These are phyloP conservation scores for Cyphomyrus discorhynchus DNA, from an alignment of 2,113 vertebrate species.

Conservation along the genomic window DNA sequence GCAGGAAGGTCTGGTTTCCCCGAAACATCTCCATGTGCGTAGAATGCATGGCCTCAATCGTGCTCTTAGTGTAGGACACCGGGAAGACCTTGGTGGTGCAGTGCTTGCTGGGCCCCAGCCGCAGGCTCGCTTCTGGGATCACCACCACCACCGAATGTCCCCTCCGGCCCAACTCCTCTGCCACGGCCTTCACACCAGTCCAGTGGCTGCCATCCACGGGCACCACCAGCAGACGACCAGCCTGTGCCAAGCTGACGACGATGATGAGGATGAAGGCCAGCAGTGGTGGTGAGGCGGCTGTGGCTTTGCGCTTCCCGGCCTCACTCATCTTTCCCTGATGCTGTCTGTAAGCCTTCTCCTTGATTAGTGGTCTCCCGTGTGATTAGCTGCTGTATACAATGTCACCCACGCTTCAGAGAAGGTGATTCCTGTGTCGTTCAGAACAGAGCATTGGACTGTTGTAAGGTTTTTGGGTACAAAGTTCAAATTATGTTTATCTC, in stretches of 20 bases:
- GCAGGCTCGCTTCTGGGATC: conserved; percentile 59
- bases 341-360: neutral
- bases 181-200: conserved; percentile 58
- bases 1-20: conserved; percentile 35
- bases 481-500: neutral
- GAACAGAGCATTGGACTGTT: neutral
- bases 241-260: too few relatives aligned
- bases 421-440: neutral
- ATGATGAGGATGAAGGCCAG: conserved; percentile 21
- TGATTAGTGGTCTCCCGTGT: neutral
- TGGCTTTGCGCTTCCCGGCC: neutral
- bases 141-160: conserved; percentile 64
- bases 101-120: conserved; percentile 58
- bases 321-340: neutral
- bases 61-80: conserved; percentile 48
- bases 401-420: neutral
- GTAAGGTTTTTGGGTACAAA: neutral
- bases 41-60: conserved; percentile 13
- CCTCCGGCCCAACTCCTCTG: conserved; percentile 58
- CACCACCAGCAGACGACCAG: conserved; percentile 68
- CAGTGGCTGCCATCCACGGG: conserved; percentile 82
- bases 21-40: neutral
- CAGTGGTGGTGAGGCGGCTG: neutral
- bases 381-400: neutral
- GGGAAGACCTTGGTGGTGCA: conserved; percentile 53